These are phyloP conservation scores for Epiblema foenella DNA, from an alignment of 2,888 invertebrate species.

Conservation along the genomic window DNA sequence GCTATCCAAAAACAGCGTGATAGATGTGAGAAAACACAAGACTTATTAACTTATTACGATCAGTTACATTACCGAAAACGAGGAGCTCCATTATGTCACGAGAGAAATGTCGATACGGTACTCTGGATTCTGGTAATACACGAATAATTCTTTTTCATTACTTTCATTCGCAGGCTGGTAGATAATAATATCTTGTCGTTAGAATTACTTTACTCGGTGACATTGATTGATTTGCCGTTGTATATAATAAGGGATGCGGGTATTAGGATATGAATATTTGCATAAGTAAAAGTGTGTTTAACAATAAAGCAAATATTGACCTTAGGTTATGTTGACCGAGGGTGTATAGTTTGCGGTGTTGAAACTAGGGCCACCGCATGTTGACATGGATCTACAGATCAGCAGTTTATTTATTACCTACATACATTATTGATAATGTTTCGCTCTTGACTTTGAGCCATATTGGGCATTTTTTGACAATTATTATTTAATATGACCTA, in stretches of 20 bases:
- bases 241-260: conserved; percentile 40
- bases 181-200: conserved; percentile 39
- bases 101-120: conserved; percentile 72
- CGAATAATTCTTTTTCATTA: conserved; percentile 42
- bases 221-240: conserved; percentile 42
- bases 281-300: conserved; percentile 38
- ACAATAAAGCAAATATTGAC: conserved; percentile 37
- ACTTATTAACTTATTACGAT: conserved; percentile 79
- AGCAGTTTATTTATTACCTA: too few species aligned
- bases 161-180: conserved; percentile 31
- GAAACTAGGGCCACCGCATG: conserved; percentile 3
- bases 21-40: conserved; percentile 69
- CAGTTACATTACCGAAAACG: conserved; percentile 68
- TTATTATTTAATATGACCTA: too few species aligned
- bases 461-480: too few species aligned
- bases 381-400: background rate
- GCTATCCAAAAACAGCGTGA: conserved; percentile 62
- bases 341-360: conserved; percentile 20
- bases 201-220: conserved; percentile 39
- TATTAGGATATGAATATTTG: conserved; percentile 28
- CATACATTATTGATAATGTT: too few species aligned
- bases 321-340: conserved; percentile 34
- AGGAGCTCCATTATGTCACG: conserved; percentile 79
- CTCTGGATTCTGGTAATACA: conserved; percentile 47
- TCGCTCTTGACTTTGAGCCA: too few species aligned